phyloP scores from a whole-genome alignment of 2,113 vertebrate species.

The Bucco capensis region DNA sequence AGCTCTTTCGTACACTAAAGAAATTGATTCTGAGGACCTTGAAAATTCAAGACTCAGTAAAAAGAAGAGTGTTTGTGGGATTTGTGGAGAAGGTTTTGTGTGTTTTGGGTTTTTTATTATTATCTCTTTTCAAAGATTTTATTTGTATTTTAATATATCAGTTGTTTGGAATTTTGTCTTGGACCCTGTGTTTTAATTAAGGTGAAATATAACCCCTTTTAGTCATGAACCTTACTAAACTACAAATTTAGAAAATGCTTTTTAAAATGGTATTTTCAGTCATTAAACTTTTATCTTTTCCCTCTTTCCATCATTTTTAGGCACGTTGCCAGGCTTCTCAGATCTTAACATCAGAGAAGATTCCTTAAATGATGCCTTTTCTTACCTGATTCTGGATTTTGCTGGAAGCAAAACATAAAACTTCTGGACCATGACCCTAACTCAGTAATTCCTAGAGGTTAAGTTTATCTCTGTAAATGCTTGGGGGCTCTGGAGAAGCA shows the following conservation, averaged over 20 bases:
- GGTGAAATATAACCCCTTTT: background rate
- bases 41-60: background rate
- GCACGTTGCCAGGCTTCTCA: conserved; percentile 76
- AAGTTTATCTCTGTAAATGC: background rate
- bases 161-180: background rate
- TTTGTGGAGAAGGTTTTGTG: accelerated
- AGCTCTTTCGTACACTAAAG: background rate
- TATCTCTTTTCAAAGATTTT: background rate
- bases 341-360: conserved; percentile 82
- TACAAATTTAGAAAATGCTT: background rate
- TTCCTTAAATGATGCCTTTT: conserved; percentile 76
- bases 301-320: conserved; percentile 60
- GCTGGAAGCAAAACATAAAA: background rate
- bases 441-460: background rate
- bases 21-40: background rate
- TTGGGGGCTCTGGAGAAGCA: background rate
- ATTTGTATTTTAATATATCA: background rate
- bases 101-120: background rate
- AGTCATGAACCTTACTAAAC: background rate
- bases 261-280: background rate
- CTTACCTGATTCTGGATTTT: background rate
- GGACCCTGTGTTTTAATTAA: background rate
- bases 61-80: background rate
- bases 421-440: background rate
- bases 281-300: background rate